Evolutionary conservation across 2,888 invertebrate genomes (phyloP).

Genomic region (Pollenia griseotomentosa): DNA sequence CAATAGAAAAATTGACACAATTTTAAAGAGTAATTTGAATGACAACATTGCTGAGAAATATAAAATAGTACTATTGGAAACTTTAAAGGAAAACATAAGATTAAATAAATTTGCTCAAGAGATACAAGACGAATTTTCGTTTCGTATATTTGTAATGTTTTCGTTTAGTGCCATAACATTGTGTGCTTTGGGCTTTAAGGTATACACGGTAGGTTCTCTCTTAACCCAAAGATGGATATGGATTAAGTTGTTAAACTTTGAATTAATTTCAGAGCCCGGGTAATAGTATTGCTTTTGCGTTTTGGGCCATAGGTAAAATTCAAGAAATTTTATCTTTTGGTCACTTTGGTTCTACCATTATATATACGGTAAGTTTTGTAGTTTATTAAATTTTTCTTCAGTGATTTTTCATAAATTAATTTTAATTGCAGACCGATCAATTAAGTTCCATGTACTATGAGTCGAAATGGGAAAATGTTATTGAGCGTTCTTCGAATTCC

Average conservation of each 20-base stretch:
- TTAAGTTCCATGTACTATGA: slow-evolving; percentile 79
- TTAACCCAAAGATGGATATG: too few relatives aligned
- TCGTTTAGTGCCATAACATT: slow-evolving; percentile 77
- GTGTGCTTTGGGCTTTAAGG: slow-evolving; percentile 79
- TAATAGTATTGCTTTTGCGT: slow-evolving; percentile 74
- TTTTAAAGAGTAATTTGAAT: slow-evolving; percentile 66
- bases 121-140: slow-evolving; percentile 77
- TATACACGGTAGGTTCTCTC: slow-evolving; percentile 75
- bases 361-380: slow-evolving; percentile 74
- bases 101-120: slow-evolving; percentile 77
- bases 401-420: too few relatives aligned
- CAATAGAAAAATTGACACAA: slow-evolving; percentile 59
- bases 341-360: slow-evolving; percentile 77
- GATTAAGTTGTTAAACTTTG: too few relatives aligned
- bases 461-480: slow-evolving; percentile 77
- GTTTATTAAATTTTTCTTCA: neutral
- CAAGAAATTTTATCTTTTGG: slow-evolving; percentile 77
- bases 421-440: slow-evolving; percentile 75
- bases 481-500: slow-evolving; percentile 76
- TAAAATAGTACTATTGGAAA: slow-evolving; percentile 71
- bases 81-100: slow-evolving; percentile 74
- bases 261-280: slow-evolving; percentile 76
- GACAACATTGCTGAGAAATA: slow-evolving; percentile 74
- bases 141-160: slow-evolving; percentile 79
- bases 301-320: slow-evolving; percentile 78